Conservation (phyloP, 2,888 invertebrate genomes). For the Luperina nickerlii region DNA sequence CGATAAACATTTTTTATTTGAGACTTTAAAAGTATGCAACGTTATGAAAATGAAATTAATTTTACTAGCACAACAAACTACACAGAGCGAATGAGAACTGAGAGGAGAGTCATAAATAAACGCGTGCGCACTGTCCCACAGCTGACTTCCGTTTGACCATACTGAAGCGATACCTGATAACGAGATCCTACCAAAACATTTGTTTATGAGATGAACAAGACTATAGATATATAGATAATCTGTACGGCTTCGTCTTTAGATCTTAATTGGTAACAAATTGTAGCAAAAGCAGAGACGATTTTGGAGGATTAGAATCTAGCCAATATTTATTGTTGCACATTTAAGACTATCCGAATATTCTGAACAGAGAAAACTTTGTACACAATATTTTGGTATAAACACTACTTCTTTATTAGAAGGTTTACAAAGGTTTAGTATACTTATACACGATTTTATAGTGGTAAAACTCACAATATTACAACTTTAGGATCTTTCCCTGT, state of each 20-base stretch:
- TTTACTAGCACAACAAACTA: conserved; percentile 38
- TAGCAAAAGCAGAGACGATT: background rate
- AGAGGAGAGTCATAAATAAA: conserved; percentile 44
- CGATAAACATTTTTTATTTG: conserved; percentile 20
- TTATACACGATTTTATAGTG: background rate
- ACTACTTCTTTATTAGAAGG: background rate
- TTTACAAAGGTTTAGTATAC: background rate
- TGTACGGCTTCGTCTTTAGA: background rate
- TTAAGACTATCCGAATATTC: too few species aligned
- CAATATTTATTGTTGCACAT: background rate
- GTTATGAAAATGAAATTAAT: conserved; percentile 24
- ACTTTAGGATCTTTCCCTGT: background rate
- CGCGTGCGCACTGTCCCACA: conserved; percentile 67
- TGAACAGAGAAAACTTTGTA: background rate
- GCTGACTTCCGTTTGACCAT: conserved; percentile 69
- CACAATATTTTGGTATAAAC: background rate
- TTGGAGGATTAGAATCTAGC: background rate
- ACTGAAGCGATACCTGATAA: conserved; percentile 69
- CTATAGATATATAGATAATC: conserved; percentile 45
- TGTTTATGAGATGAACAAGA: conserved; percentile 25
- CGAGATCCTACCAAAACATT: conserved; percentile 55
- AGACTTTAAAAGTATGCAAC: conserved; percentile 2
- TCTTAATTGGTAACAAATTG: conserved; percentile 1
- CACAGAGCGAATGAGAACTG: conserved; percentile 37
- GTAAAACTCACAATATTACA: background rate